Evolutionary conservation across 2,888 invertebrate genomes (phyloP).

Genomic region (Clivina fossor): DNA sequence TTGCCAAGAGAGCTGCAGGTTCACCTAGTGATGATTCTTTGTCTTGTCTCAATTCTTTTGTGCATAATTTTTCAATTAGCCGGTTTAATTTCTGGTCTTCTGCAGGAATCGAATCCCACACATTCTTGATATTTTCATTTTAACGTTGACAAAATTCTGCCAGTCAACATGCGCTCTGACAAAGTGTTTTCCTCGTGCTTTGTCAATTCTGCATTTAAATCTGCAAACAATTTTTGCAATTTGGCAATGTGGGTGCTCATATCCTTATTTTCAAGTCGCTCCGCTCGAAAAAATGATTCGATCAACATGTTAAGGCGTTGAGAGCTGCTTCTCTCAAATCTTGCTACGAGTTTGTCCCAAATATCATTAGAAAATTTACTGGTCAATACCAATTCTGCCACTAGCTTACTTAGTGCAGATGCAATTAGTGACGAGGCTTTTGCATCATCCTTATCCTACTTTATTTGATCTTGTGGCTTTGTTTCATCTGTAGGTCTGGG

Average conservation of each 20-base stretch:
- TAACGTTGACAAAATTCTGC: constrained; percentile 23
- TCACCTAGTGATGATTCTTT: too few species aligned
- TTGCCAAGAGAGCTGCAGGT: too few species aligned
- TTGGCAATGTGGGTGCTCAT: constrained; percentile 26
- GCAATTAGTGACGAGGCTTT: constrained; percentile 22
- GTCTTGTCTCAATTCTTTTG: constrained; percentile 24
- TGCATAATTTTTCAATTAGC: constrained; percentile 26
- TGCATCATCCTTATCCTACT: constrained; percentile 26
- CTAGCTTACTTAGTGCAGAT: constrained; percentile 14
- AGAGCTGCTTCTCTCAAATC: constrained; percentile 20
- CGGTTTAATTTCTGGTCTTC: constrained; percentile 25
- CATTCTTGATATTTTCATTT: constrained; percentile 21
- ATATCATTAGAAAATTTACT: constrained; percentile 18
- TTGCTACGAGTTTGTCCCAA: constrained; percentile 18
- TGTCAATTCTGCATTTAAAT: constrained; percentile 23
- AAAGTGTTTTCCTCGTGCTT: constrained; percentile 24
- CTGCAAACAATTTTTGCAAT: constrained; percentile 28
- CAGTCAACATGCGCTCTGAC: constrained; percentile 22
- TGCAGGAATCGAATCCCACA: constrained; percentile 23
- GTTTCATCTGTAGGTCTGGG: too few species aligned
- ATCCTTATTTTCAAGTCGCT: constrained; percentile 20
- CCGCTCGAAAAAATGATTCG: constrained; percentile 21
- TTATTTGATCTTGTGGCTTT: too few species aligned
- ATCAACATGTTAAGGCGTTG: constrained; percentile 17
- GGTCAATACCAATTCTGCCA: constrained; percentile 29